Evolutionary conservation across 2,797 vertebrate genomes (phyloP).

Genomic region (Lepilemur septentrionalis): DNA sequence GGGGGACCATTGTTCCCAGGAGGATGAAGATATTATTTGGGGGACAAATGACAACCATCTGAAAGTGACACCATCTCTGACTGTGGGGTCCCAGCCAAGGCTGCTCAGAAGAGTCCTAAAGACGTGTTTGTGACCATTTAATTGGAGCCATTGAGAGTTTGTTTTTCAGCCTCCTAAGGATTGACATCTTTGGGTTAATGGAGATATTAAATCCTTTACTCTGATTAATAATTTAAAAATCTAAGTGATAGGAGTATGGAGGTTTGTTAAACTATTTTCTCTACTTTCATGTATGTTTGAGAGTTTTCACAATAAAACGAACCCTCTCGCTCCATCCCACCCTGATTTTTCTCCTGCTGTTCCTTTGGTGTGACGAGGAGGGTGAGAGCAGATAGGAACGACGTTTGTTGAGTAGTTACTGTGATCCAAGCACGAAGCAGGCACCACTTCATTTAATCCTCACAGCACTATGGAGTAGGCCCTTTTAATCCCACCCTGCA

Average conservation of each 20-base stretch:
- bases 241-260: neutral
- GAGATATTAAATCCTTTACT: neutral
- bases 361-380: neutral
- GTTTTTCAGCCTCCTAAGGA: neutral
- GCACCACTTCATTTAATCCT: neutral
- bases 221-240: neutral
- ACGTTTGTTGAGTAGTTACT: neutral
- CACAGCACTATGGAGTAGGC: fast-evolving
- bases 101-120: neutral
- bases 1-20: neutral
- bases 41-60: neutral
- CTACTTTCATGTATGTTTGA: neutral
- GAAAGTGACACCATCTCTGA: neutral
- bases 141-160: neutral
- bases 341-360: neutral
- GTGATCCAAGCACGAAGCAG: neutral
- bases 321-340: neutral
- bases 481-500: neutral
- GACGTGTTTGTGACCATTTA: neutral
- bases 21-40: neutral
- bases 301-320: neutral
- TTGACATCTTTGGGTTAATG: neutral
- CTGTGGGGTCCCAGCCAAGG: neutral
- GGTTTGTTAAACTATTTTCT: neutral
- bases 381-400: neutral